These are phyloP conservation scores for Megaleporinus macrocephalus DNA, from an alignment of 2,113 vertebrate species.

Conservation along the genomic window DNA sequence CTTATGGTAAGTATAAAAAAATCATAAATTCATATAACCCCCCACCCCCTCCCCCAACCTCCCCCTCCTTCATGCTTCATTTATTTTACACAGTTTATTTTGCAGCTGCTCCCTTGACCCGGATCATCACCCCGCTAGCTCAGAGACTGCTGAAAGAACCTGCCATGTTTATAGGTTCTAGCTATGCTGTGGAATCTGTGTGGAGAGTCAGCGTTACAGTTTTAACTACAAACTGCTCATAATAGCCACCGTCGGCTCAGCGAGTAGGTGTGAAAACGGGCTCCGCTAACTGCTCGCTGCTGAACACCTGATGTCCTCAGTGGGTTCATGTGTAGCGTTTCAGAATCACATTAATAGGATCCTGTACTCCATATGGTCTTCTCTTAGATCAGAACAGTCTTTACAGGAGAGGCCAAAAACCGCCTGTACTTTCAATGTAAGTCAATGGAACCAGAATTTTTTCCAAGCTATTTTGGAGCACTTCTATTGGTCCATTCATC, in stretches of 20 bases:
- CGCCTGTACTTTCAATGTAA: too few species aligned
- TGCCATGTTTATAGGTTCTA: too few species aligned
- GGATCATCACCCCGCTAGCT: constrained; percentile 51
- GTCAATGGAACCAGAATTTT: too few species aligned
- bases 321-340: too few species aligned
- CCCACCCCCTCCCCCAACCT: too few species aligned
- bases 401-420: too few species aligned
- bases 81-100: constrained; percentile 62
- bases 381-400: too few species aligned
- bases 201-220: background rate
- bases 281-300: background rate
- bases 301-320: background rate
- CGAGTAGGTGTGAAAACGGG: background rate
- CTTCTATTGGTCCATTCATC: too few species aligned
- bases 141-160: background rate
- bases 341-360: too few species aligned
- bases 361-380: too few species aligned
- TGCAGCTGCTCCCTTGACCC: constrained; percentile 65
- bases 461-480: too few species aligned
- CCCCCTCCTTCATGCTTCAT: constrained; percentile 34
- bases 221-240: background rate
- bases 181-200: background rate
- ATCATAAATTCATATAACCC: constrained; percentile 28
- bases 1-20: constrained; percentile 19
- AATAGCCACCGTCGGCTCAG: background rate